Conservation (phyloP, 1,140 invertebrate species). For the Drosophila tropicalis region DNA sequence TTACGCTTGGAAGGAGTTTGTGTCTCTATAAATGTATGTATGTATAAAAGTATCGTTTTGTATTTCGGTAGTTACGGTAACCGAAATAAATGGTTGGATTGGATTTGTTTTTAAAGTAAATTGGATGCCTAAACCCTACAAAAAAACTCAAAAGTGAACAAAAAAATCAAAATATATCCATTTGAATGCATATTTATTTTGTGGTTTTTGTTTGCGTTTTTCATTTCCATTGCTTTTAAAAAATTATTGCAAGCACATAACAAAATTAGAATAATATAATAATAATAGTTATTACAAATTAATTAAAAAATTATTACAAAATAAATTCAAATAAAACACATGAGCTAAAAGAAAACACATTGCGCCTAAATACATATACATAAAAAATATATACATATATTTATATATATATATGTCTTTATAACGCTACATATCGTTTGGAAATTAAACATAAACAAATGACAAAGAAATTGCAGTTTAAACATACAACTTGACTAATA, state of each 20-base stretch:
- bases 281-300: slow-evolving; percentile 68
- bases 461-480: slow-evolving; percentile 31
- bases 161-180: slow-evolving; percentile 12
- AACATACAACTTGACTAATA: slow-evolving; percentile 46
- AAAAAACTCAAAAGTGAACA: slow-evolving; percentile 3
- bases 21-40: slow-evolving; percentile 20
- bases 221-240: slow-evolving; percentile 55
- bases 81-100: neutral
- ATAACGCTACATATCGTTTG: slow-evolving; percentile 8
- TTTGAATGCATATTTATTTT: slow-evolving; percentile 36
- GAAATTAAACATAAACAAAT: slow-evolving; percentile 22
- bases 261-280: slow-evolving; percentile 65
- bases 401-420: slow-evolving; percentile 16
- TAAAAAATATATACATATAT: slow-evolving; percentile 25
- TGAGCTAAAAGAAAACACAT: slow-evolving; percentile 61
- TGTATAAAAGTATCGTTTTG: neutral
- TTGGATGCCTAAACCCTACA: slow-evolving; percentile 7
- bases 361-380: slow-evolving; percentile 51
- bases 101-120: neutral
- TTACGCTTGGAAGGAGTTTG: slow-evolving; percentile 65
- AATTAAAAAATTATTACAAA: slow-evolving; percentile 72
- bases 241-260: slow-evolving; percentile 76
- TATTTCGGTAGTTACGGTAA: neutral
- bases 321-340: slow-evolving; percentile 81
- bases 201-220: slow-evolving; percentile 70